Evolutionary conservation across 2,113 vertebrate genomes (phyloP), one percentile per base, ranked within the genome.

Genomic region (Castor canadensis): DNA sequence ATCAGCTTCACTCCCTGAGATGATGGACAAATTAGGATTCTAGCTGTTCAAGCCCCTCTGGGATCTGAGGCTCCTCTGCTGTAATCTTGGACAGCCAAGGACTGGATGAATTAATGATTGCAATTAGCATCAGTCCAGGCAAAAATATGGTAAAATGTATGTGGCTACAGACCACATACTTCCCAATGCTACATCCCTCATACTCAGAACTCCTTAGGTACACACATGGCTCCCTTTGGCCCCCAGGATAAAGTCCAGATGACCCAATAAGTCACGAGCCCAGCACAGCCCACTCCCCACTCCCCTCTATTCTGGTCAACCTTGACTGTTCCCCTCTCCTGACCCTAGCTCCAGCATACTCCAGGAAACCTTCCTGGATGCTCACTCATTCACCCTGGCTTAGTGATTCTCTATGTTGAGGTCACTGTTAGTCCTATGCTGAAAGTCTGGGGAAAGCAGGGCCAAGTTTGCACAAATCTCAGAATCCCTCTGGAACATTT

Each of bases 221-320:
- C 35, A 82, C 15, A n/a, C n/a, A 49, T 49, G 60, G 11, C 64
- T 93, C 54, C 72, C 60, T 82, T 49, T 32, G 66, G 54, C 56
- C 30, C 64, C 40, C 32, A 76, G n/a, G 79, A 81, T 93, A 80
- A 94, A 95, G 52, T 83, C 43, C 79, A 89, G 38, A 92, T 96
- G 89, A 91, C 49, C 69, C 75, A 84, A 49, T 22, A 49, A 92
- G 72, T 96, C 89, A 96, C 3, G 1, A 93, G 90, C 6, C 43
- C 72, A 66, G n/a, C 43, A 84, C 69, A 81, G 49, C 26, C 20
- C 47, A 75, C 12, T 26, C 40, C 24, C 83, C 11, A 35, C 45
- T 45, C 4, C 7, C 47, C 8, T 82, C 28, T 10, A 76, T 72
- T 89, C 54, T 17, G 75, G 83, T 24, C 9, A 85, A n/a, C 38